These are phyloP conservation scores for Shargacucullia verbasci DNA, from an alignment of 2,888 invertebrate genomes.

Conservation along the genomic window DNA sequence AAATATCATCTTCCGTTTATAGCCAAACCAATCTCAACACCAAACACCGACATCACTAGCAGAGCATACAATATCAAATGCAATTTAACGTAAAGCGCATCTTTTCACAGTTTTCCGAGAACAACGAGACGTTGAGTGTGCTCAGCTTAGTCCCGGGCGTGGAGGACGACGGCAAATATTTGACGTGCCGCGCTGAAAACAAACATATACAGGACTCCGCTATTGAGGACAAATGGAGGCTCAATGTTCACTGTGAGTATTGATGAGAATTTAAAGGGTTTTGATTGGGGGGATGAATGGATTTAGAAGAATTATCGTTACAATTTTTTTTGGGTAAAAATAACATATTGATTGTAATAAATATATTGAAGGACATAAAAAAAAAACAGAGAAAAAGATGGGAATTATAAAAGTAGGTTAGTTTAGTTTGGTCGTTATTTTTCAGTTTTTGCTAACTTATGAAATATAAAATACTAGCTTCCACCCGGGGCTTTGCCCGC, in stretches of 20 bases:
- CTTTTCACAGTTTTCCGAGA: conserved; percentile 92
- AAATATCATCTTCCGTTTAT: conserved; percentile 19
- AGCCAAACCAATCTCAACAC: conserved; percentile 30
- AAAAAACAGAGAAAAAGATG: no score
- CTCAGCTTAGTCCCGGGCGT: conserved; percentile 94
- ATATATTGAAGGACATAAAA: neutral
- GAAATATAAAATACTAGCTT: no score
- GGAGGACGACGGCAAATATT: conserved; percentile 96
- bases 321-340: conserved; percentile 6
- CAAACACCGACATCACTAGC: conserved; percentile 35
- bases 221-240: conserved; percentile 95
- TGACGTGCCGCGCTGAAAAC: conserved; percentile 96
- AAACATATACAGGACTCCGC: conserved; percentile 94
- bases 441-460: no score
- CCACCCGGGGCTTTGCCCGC: no score
- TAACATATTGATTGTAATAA: no score
- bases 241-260: conserved; percentile 96
- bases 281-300: conserved; percentile 27
- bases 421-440: no score
- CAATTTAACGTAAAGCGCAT: conserved; percentile 55
- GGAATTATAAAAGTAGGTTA: no score
- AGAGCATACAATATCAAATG: conserved; percentile 52
- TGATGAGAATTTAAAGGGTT: conserved; percentile 27
- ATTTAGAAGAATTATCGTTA: conserved; percentile 8
- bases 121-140: conserved; percentile 95